phyloP scores from a whole-genome alignment of 1,140 invertebrate genomes.

The Drosophila rhopaloa region DNA sequence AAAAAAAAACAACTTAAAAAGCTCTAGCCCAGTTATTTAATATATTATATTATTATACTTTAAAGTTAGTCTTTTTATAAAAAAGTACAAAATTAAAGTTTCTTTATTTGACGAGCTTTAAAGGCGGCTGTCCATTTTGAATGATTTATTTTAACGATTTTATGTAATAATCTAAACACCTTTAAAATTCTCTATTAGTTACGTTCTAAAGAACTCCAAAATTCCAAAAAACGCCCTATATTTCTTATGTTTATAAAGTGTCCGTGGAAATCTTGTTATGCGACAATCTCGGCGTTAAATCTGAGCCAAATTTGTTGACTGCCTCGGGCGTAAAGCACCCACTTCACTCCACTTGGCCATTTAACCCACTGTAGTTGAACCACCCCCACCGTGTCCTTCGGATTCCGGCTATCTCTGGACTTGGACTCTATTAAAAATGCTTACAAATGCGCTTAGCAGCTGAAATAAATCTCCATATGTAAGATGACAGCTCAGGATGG shows the following conservation, averaged over 20 bases:
- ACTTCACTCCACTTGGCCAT: slow-evolving; percentile 19
- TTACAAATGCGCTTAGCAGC: slow-evolving; percentile 72
- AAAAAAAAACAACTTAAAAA: slow-evolving; percentile 22
- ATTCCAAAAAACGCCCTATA: not conserved
- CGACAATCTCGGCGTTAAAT: slow-evolving; percentile 57
- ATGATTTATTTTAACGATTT: no score
- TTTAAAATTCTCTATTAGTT: not conserved
- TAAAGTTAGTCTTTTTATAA: no score
- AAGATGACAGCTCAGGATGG: slow-evolving; percentile 59
- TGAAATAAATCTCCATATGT: slow-evolving; percentile 79
- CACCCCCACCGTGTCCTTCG: slow-evolving; percentile 9
- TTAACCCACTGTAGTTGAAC: slow-evolving; percentile 48
- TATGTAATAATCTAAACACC: not conserved
- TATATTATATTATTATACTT: no score
- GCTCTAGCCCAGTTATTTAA: slow-evolving; percentile 5
- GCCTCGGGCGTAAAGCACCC: slow-evolving; percentile 17
- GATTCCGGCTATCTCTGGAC: slow-evolving; percentile 3
- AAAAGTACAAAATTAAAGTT: no score
- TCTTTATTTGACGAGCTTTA: no score
- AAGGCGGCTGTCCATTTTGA: no score
- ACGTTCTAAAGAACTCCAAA: not conserved
- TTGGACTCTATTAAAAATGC: slow-evolving; percentile 78
- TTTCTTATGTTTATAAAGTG: slow-evolving; percentile 9
- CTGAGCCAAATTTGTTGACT: slow-evolving; percentile 57
- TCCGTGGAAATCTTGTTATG: slow-evolving; percentile 34